Conservation (phyloP, 2,797 vertebrate species). For the Alauda arvensis region DNA sequence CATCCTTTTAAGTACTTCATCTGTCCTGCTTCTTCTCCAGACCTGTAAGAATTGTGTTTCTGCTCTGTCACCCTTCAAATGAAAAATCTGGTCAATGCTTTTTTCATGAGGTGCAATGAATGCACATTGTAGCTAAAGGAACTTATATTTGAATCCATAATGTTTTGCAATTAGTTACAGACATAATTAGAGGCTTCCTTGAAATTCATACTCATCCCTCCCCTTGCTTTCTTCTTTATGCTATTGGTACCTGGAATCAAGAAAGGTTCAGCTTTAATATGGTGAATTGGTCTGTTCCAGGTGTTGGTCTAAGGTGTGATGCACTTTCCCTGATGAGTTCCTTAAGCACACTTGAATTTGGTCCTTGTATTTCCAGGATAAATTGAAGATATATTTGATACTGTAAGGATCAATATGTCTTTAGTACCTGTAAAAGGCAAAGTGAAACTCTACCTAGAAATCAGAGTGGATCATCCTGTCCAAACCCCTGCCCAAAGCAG, state of each 20-base stretch:
- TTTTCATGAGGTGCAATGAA: background rate
- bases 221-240: background rate
- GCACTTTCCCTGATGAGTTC: background rate
- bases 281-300: background rate
- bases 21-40: background rate
- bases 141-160: background rate
- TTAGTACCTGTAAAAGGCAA: background rate
- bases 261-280: background rate
- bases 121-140: background rate
- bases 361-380: background rate
- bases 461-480: background rate
- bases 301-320: background rate
- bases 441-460: background rate
- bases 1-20: background rate
- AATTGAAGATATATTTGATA: background rate
- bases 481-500: background rate
- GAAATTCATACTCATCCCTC: background rate
- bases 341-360: background rate
- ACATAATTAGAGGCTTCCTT: background rate
- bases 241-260: background rate
- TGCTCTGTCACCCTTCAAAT: background rate
- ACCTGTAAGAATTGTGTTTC: background rate
- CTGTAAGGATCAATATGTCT: background rate
- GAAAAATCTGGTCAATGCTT: background rate
- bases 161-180: background rate